Evolutionary conservation across 2,888 invertebrate genomes (phyloP), one percentile per base, ranked within the genome.

Genomic region (Metellina segmentata): DNA sequence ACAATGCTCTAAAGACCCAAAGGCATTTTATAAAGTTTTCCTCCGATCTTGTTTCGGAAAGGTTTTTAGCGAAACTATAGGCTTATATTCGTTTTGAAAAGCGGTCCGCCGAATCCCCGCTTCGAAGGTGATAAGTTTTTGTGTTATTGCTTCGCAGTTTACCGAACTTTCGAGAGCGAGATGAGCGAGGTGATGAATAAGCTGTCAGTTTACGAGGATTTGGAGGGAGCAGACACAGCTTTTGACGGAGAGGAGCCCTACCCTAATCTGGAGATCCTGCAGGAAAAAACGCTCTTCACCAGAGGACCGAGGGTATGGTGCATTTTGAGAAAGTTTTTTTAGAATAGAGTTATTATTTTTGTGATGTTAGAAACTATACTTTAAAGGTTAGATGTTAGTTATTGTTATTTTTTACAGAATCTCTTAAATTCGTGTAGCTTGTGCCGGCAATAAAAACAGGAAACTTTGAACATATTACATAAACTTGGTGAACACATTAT

Each of bases 181-280:
- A 92, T 92, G 85, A 85, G 81, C 7, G 91, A 88, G 20, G 71
- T 89, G 81, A 85, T 92, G 69, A 72, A 70, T 13, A 81, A 92
- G 75, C 74, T 81, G 77, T 89, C 91, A 52, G 16, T 7, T 13
- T 81, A 71, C 9, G 88, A 89, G 69, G 91, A 92, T 81, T 70
- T 85, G 51, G 75, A 81, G 34, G 79, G 52, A 71, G 81, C 81
- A 7, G 89, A 92, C 8, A 77, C 83, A 7, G 34, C 85, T 19
- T 89, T 89, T 82, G 89, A 83, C 72, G 85, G 34, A 2, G 91
- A 92, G 6, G 89, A 89, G n/a, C 88, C 91, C 2, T 92, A 92
- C 34, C 74, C 74, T 19, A 92, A 92, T 79, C 85, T 92, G 9
- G 91, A 88, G 19, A n/a, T 34, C 7, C 81, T 92, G 11, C 88